phyloP scores from a whole-genome alignment of 2,113 vertebrate genomes.

The Pachyramphus minor region DNA sequence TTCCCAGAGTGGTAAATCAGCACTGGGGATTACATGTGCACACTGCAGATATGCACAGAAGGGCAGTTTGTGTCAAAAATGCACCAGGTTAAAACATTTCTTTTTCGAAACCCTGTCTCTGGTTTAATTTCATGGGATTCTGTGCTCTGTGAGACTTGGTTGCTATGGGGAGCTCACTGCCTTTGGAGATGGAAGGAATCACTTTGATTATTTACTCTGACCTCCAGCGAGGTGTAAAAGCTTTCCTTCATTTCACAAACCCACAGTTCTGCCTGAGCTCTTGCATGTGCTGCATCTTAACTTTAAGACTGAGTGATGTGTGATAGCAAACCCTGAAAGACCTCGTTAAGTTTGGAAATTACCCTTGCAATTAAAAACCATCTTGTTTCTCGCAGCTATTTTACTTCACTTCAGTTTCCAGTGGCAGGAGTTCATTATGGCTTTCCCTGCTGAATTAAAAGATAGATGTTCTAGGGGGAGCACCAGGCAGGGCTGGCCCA shows the following conservation, averaged over 20 bases:
- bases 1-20: rapidly evolving
- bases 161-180: background rate
- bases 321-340: background rate
- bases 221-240: background rate
- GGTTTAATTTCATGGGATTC: background rate
- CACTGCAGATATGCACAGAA: background rate
- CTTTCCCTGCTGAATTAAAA: background rate
- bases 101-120: background rate
- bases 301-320: background rate
- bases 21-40: rapidly evolving
- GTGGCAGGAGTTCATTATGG: rapidly evolving
- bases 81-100: background rate
- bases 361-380: background rate
- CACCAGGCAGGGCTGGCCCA: background rate
- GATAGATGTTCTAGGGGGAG: background rate
- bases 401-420: background rate
- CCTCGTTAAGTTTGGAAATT: background rate
- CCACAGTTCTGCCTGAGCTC: background rate
- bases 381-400: background rate
- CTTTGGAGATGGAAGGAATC: background rate
- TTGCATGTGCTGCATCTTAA: background rate
- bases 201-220: background rate
- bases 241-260: background rate
- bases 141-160: background rate
- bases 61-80: background rate